These are phyloP conservation scores for Callosobruchus maculatus DNA, from an alignment of 2,888 invertebrate genomes.

Conservation along the genomic window DNA sequence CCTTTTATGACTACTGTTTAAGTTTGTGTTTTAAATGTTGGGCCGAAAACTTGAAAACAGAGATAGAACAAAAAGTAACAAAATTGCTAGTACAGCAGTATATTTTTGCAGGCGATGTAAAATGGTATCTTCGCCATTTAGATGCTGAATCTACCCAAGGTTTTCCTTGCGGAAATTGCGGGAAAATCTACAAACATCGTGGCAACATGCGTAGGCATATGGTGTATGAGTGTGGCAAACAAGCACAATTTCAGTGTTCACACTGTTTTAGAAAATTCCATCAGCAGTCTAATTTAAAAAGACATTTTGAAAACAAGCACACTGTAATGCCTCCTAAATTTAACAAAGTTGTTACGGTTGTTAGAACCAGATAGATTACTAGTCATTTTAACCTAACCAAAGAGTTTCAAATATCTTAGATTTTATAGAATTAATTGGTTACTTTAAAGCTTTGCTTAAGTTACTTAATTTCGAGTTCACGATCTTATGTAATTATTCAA, in stretches of 20 bases:
- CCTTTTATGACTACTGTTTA: background rate
- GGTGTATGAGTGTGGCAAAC: slow-evolving; percentile 59
- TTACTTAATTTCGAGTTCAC: background rate
- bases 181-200: slow-evolving; percentile 79
- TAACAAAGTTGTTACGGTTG: slow-evolving; percentile 38
- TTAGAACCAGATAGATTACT: slow-evolving; percentile 30
- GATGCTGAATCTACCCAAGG: slow-evolving; percentile 33
- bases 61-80: slow-evolving; percentile 16
- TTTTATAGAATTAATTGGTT: background rate
- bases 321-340: slow-evolving; percentile 34
- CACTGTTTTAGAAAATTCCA: slow-evolving; percentile 58
- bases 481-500: too few relatives aligned
- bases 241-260: slow-evolving; percentile 45
- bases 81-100: slow-evolving; percentile 42
- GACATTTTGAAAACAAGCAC: slow-evolving; percentile 46
- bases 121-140: slow-evolving; percentile 40
- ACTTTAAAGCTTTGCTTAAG: background rate
- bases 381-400: background rate
- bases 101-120: slow-evolving; percentile 47
- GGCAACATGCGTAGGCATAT: slow-evolving; percentile 71
- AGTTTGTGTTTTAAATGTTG: slow-evolving; percentile 22
- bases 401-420: background rate
- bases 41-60: slow-evolving; percentile 14
- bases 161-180: slow-evolving; percentile 64
- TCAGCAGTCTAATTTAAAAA: slow-evolving; percentile 48